A percentile compares a stretch with the other conserved stretches of the same genome.
Conservation (phyloP, 2,113 vertebrate genomes). For the Sylvilagus bachmani region DNA sequence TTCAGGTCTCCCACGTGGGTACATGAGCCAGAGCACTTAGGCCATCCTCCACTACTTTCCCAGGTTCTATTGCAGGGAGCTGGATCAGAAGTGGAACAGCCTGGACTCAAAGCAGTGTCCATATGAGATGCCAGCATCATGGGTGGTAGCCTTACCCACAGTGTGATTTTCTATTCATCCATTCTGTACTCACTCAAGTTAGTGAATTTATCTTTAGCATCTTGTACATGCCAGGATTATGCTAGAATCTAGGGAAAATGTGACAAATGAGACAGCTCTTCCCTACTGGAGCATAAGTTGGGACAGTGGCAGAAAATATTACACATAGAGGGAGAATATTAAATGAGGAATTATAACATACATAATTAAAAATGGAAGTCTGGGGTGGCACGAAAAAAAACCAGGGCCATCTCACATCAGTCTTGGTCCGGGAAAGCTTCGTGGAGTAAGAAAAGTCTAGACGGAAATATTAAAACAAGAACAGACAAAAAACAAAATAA, state of each 20-base stretch:
- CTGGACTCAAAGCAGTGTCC: no score
- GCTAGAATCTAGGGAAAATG: background rate
- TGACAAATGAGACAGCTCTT: background rate
- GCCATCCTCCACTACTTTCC: no score
- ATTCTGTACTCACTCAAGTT: background rate
- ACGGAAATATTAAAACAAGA: background rate
- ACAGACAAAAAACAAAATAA: background rate
- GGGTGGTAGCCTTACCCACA: no score
- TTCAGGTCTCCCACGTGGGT: no score
- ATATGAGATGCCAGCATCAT: no score
- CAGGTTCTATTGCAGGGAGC: no score
- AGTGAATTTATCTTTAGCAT: background rate
- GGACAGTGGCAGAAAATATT: background rate
- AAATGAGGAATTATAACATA: background rate
- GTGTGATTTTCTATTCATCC: no score
- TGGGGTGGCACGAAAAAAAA: background rate
- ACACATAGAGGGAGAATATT: background rate
- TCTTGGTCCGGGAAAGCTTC: background rate
- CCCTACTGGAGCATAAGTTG: no score
- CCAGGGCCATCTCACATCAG: no score
- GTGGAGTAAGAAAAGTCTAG: background rate
- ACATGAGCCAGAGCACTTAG: no score
- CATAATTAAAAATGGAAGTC: background rate
- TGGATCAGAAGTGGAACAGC: no score
- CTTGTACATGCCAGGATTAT: background rate